These are phyloP conservation scores for Therioaphis trifolii DNA, from an alignment of 2,888 invertebrate species.

Conservation along the genomic window DNA sequence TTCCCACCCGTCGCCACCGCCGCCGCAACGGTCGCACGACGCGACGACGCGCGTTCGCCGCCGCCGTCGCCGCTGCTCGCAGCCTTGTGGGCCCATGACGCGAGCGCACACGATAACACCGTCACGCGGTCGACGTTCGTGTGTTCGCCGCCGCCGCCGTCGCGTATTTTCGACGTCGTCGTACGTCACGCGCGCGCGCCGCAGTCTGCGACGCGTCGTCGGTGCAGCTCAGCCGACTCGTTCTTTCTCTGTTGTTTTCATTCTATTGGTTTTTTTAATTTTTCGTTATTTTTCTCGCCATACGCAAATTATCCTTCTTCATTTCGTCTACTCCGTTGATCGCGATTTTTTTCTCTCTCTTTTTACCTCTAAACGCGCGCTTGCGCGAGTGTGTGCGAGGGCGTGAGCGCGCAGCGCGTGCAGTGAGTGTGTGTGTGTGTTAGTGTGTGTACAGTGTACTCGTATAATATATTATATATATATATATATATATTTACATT, in stretches of 20 bases:
- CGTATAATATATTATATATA: too few species aligned
- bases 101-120: slow-evolving; percentile 10
- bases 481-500: too few species aligned
- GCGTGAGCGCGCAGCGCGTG: too few species aligned
- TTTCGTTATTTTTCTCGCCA: not conserved
- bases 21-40: too few species aligned
- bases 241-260: too few species aligned
- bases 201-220: slow-evolving; percentile 45
- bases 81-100: not conserved
- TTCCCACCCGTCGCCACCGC: slow-evolving; percentile 25
- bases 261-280: not conserved
- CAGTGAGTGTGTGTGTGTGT: too few species aligned
- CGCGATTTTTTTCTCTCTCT: not conserved
- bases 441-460: too few species aligned
- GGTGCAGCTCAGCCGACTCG: not conserved
- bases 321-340: too few species aligned
- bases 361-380: too few species aligned
- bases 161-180: slow-evolving; percentile 33
- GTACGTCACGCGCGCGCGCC: slow-evolving; percentile 3
- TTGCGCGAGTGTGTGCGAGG: not conserved
- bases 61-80: not conserved
- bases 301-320: too few species aligned
- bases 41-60: not conserved
- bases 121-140: slow-evolving; percentile 34
- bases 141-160: slow-evolving; percentile 2